Percentiles rank a stretch among this genome's conserved stretches.
Evolutionary conservation across 2,888 invertebrate genomes (phyloP).

Genomic region (Nemotelus nigrinus): DNA sequence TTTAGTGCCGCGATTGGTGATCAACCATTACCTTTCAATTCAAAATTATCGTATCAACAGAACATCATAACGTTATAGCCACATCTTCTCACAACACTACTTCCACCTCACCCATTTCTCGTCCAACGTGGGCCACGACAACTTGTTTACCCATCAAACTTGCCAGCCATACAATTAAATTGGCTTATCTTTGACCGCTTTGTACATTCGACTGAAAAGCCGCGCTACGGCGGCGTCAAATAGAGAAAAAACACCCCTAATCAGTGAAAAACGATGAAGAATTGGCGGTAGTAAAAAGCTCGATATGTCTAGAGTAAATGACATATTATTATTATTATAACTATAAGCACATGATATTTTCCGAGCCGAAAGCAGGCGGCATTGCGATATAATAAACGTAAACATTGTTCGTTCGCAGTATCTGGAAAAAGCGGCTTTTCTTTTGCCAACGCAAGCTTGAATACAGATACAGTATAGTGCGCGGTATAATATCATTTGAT

Average conservation of each 20-base stretch:
- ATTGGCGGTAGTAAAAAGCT: conserved; percentile 31
- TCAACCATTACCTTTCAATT: too few relatives aligned
- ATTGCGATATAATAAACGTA: not conserved
- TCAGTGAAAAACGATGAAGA: conserved; percentile 9
- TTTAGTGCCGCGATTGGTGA: too few relatives aligned
- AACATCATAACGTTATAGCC: too few relatives aligned
- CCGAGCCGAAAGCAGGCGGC: not conserved
- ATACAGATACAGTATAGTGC: not conserved
- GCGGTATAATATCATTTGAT: not conserved
- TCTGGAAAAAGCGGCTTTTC: conserved; percentile 24
- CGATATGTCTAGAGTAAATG: conserved; percentile 36
- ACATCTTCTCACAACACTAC: too few relatives aligned
- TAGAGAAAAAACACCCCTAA: conserved; percentile 3
- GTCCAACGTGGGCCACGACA: too few relatives aligned
- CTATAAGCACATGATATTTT: conserved; percentile 8
- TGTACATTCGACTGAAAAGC: not conserved
- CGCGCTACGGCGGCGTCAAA: not conserved
- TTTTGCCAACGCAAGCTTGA: not conserved
- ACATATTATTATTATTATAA: not conserved
- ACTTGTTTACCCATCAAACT: not conserved
- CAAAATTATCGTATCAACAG: too few relatives aligned
- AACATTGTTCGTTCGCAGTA: not conserved
- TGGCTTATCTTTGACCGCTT: conserved; percentile 6
- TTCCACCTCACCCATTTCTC: too few relatives aligned
- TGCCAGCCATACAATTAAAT: conserved; percentile 2